Base-by-base conservation (phyloP, 2,113 vertebrate species). In the Toxotes jaculatrix region DNA sequence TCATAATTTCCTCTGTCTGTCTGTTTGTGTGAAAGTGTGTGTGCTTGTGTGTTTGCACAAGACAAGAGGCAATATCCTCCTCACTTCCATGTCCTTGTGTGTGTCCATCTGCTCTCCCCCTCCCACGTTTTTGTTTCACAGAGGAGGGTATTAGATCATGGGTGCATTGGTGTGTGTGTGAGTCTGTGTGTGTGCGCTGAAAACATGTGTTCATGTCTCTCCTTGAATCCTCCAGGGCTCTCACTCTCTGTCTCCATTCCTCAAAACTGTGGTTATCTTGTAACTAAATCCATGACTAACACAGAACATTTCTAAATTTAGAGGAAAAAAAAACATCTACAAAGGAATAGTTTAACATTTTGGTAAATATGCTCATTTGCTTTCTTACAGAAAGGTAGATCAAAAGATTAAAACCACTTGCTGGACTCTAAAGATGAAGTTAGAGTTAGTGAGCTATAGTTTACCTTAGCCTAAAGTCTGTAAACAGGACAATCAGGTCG, bases 221-320 rank as follows among this genome's bases (percentile, higher is more conserved):
- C 21, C 61, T 67, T 60, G 51, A 72, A 12, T 59, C 63, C 73
- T 80, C 42, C 43, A 40, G 3, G 45, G 27, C 21, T 49, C 68
- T 0, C n/a, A 60, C 70, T 63, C n/a, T 74, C 40, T 56, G 11
- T 38, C 68, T 43, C 34, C 53, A 56, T 82, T 74, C 47, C 31
- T 81, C n/a, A 47, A 66, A 75, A 82, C 78, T 81, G 57, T 82
- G 61, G 73, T 27, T 64, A 42, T 86, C 69, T 60, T 47, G 49
- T 88, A 77, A 88, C 79, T 79, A 63, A 83, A 78, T 74, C 67
- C 66, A 53, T 89, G 82, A 84, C 84, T 79, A 75, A 87, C 64
- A 49, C 27, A 56, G 31, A 76, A 49, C 74, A 77, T 57, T 34
- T 79, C 73, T 32, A 82, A 78, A 53, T 60, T 76, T 76, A 72